A percentile compares a stretch with the other conserved stretches of the same genome.
These are phyloP conservation scores for Rhorus exstirpatorius DNA, from an alignment of 2,888 invertebrate genomes.

Conservation along the genomic window DNA sequence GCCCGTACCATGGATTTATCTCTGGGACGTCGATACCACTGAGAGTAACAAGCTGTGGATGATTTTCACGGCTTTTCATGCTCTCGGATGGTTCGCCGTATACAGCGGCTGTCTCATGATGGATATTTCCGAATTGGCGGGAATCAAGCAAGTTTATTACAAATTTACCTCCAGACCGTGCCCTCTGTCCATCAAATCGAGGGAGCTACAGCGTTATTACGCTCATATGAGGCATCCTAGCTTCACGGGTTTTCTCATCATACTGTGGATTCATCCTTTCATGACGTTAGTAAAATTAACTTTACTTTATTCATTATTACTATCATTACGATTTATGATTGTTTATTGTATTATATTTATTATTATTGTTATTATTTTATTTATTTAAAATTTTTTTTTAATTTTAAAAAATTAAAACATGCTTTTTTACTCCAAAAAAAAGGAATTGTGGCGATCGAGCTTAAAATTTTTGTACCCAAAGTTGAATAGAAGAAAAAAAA, in stretches of 20 bases:
- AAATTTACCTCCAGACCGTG: conserved; percentile 86
- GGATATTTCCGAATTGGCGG: conserved; percentile 88
- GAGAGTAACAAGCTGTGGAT: conserved; percentile 86
- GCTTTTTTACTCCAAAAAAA: no score
- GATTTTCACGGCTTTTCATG: conserved; percentile 86
- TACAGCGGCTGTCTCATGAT: conserved; percentile 89
- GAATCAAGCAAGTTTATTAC: conserved; percentile 89
- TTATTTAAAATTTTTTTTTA: neutral
- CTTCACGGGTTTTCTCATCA: conserved; percentile 87
- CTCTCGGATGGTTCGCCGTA: conserved; percentile 88
- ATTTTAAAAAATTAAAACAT: no score
- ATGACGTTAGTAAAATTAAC: conserved; percentile 86
- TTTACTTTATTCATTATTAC: neutral
- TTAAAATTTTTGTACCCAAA: no score
- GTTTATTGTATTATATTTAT: neutral
- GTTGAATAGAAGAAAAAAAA: no score
- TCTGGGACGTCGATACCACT: conserved; percentile 88
- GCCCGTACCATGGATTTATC: conserved; percentile 85
- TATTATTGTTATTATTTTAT: neutral
- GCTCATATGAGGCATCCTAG: conserved; percentile 89
- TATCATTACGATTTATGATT: neutral
- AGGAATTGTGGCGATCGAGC: no score
- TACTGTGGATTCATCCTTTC: conserved; percentile 88
- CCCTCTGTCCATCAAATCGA: conserved; percentile 87
- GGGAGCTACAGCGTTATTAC: conserved; percentile 87